Conservation (phyloP, 2,888 invertebrate species). For the Xestia rhomboidea region DNA sequence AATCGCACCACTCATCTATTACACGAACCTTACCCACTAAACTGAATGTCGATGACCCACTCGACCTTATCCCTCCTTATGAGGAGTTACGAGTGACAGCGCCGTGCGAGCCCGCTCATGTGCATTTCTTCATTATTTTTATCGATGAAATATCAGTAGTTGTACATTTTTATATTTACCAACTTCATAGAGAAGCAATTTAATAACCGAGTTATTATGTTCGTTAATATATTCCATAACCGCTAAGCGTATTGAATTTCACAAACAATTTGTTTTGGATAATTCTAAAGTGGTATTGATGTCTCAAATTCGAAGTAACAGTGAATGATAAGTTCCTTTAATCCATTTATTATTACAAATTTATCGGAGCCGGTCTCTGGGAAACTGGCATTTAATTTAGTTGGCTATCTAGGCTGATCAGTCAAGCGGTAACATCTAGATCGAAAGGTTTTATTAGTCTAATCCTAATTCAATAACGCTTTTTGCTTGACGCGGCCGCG, state of each 20-base stretch:
- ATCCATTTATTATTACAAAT: constrained; percentile 63
- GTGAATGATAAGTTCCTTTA: constrained; percentile 60
- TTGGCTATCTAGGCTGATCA: constrained; percentile 86
- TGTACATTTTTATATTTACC: constrained; percentile 39
- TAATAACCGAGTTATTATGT: constrained; percentile 26
- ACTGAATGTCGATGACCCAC: constrained; percentile 82
- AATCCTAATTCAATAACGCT: constrained; percentile 88
- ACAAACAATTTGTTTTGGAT: constrained; percentile 39
- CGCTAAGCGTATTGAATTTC: constrained; percentile 27
- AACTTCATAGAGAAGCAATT: constrained; percentile 42
- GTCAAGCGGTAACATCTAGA: constrained; percentile 88
- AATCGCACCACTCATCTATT: constrained; percentile 87
- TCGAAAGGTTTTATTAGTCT: constrained; percentile 87
- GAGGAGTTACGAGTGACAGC: constrained; percentile 78
- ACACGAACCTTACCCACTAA: constrained; percentile 84
- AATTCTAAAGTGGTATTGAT: constrained; percentile 49
- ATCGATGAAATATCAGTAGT: constrained; percentile 54
- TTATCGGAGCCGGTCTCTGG: constrained; percentile 83
- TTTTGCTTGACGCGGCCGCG: constrained; percentile 80
- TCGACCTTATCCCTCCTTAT: constrained; percentile 77
- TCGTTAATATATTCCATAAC: constrained; percentile 29
- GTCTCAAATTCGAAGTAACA: constrained; percentile 49
- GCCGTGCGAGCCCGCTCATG: constrained; percentile 68
- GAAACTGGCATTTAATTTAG: constrained; percentile 89
- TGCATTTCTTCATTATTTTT: constrained; percentile 67